phyloP scores from a whole-genome alignment of 2,113 vertebrate species.

The Vidua chalybeata region DNA sequence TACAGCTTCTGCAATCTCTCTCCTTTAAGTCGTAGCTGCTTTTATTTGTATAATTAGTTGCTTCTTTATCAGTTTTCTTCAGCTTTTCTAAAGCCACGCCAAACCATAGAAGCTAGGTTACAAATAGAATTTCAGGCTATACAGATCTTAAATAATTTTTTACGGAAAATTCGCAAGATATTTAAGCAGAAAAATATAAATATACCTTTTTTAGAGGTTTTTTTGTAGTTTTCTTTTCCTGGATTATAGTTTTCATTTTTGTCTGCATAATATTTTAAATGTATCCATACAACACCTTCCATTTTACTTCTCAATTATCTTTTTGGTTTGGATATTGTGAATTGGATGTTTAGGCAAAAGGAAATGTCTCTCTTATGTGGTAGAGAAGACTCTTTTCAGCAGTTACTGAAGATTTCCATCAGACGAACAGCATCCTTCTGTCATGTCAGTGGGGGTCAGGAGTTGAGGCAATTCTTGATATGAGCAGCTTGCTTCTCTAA shows the following conservation, averaged over 20 bases:
- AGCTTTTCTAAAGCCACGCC: not conserved
- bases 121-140: not conserved
- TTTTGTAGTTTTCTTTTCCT: not conserved
- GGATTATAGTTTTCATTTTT: accelerated
- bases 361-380: not conserved
- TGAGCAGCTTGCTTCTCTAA: not conserved
- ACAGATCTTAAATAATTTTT: not conserved
- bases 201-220: not conserved
- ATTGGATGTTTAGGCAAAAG: not conserved
- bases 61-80: not conserved
- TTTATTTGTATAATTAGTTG: not conserved
- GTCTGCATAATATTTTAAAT: not conserved
- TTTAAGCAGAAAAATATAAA: not conserved
- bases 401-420: not conserved
- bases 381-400: not conserved
- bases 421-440: not conserved
- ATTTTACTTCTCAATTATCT: not conserved
- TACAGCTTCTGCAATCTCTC: not conserved
- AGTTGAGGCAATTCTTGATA: not conserved
- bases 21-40: not conserved
- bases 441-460: not conserved
- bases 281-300: not conserved
- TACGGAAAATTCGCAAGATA: not conserved
- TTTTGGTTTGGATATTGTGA: not conserved
- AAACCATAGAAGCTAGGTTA: not conserved